These are phyloP conservation scores for Conops quadrifasciatus DNA, from an alignment of 2,888 invertebrate species.

Conservation along the genomic window DNA sequence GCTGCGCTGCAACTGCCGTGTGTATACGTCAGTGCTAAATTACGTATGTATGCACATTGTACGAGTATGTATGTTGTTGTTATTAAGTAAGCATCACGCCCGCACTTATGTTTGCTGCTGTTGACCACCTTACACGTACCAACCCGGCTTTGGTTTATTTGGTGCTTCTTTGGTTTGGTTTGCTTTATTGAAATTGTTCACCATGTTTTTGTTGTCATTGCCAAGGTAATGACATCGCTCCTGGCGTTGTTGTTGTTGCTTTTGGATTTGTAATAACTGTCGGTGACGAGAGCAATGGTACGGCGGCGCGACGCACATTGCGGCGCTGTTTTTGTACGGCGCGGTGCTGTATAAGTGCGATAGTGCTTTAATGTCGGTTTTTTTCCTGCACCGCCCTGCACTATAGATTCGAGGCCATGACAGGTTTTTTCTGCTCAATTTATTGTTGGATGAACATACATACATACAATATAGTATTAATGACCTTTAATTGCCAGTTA, in stretches of 20 bases:
- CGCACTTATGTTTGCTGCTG: too few species aligned
- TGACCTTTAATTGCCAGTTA: constrained; percentile 24
- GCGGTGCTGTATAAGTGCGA: background rate
- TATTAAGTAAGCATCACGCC: background rate
- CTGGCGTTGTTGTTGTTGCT: constrained; percentile 4
- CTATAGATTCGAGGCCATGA: constrained; percentile 20
- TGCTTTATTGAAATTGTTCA: constrained; percentile 21
- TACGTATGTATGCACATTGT: background rate
- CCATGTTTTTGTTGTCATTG: background rate
- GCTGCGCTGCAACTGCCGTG: constrained; percentile 8
- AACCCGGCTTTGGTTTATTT: too few species aligned
- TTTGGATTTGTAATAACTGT: constrained; percentile 22
- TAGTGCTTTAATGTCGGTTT: constrained; percentile 4
- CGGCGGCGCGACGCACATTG: constrained; percentile 13
- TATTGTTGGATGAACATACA: constrained; percentile 20
- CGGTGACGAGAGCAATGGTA: background rate
- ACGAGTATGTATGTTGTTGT: background rate
- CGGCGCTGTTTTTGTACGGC: constrained; percentile 10
- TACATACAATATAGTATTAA: too few species aligned
- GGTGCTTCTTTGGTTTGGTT: background rate
- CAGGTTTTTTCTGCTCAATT: constrained; percentile 20
- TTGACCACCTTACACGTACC: too few species aligned
- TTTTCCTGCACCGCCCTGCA: background rate
- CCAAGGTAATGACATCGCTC: background rate
- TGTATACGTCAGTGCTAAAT: constrained; percentile 22